Base-by-base conservation (phyloP, 2,888 invertebrate genomes). In the Phoronis australis region DNA sequence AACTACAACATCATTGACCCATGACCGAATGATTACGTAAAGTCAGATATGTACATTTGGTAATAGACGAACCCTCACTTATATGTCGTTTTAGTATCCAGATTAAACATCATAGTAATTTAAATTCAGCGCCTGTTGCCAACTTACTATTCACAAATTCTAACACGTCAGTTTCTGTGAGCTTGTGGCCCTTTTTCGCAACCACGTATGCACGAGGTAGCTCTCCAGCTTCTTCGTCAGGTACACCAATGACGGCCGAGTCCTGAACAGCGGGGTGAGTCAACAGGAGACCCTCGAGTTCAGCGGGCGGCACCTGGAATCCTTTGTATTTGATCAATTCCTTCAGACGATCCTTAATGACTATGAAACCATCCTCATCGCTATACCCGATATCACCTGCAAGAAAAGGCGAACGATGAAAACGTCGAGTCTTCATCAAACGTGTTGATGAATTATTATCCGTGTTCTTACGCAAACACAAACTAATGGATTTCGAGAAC, bases 241-340 rank as follows among this genome's bases (percentile, higher is more conserved):
- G 62, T 9, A 62, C 38, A 3, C 90, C 92, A 65, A 90, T 83
- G 31, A 93, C 92, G 31, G 87, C 91, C 21, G 83, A 86, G 68
- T 92, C 90, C 48, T 83, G 82, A 44, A 92, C 83, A 47, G 82
- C 82, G 0, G 82, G 79, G 78, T 88, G 84, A 35, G 83, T 83
- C 45, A 90, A 77, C 37, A 93, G 74, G 43, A 92, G 66, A 18
- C 85, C 85, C 76, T 94, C 93, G 37, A 94, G 76, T 78, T 93
- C 92, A 1, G 91, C 90, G 2, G 92, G 92, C 0, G 91, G 84
- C 5, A 93, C 91, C 83, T 86, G 49, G 66, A 84, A 87, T 38
- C 86, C 90, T 74, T 92, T 91, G 68, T 89, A 90, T 75, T 93
- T 93, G 65, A 93, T 92, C 24, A 93, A 83, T 70, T 92, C 91